Evolutionary conservation across 2,888 invertebrate species (phyloP), one percentile per base, ranked within the genome.

Genomic region (Scaptomyza reducta): DNA sequence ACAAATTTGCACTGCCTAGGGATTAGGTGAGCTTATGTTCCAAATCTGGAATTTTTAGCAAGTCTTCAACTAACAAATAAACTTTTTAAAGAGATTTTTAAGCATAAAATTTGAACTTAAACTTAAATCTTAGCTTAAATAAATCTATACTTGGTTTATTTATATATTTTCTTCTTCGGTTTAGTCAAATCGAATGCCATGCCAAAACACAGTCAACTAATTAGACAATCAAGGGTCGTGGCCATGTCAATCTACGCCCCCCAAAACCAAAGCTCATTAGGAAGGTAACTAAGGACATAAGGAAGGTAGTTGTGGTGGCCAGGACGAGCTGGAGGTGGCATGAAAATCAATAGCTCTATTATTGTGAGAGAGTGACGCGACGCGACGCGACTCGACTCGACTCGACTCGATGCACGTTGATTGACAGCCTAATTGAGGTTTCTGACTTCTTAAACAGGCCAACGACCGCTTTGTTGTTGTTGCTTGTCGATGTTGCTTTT

Each of bases 361-460:
- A 80, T 83, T 69, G 70, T 63, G 10, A 40, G 40, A 16, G 16
- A 40, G 40, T 10, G 40, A 40, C 31, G 9, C 7, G 53, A 18
- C 6, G 35, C 33, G 31, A 22, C 5, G 3, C 22, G 3, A 22
- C 22, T 22, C 22, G 6, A 35, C 6, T 35, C 59, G 55, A 58
- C 47, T 63, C 67, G 67, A 74, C 53, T 62, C 64, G 72, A 69
- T 2, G 6, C 68, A 71, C 70, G 72, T 79, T 85, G 84, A 84
- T 84, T 84, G 84, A 85, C 86, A 77, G 76, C 69, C 75, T 77
- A 84, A 83, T 84, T 84, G 84, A 77, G 86, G 84, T 77, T 81
- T 76, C 76, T 68, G 70, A 81, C 75, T 83, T 74, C 69, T 72
- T 76, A 50, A 65, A 70, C 54, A 65, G 80, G 83, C 64, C 85